Conservation (phyloP, 1,140 invertebrate genomes). For the Drosophila albomicans region DNA sequence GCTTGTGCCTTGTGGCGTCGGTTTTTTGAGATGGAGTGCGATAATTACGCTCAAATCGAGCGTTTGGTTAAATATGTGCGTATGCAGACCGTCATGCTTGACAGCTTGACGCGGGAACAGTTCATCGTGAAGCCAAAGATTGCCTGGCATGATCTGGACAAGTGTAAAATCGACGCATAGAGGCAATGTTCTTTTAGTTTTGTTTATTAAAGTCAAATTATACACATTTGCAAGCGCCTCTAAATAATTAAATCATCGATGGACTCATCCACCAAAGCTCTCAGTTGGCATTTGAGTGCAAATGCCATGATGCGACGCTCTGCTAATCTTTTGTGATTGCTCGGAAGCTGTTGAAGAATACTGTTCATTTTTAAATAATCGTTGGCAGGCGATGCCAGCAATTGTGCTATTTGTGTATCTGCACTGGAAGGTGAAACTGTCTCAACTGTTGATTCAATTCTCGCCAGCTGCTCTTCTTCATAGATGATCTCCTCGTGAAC, state of each 20-base stretch:
- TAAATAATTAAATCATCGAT: slow-evolving; percentile 64
- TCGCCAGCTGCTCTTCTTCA: slow-evolving; percentile 26
- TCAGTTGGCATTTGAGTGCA: slow-evolving; percentile 73
- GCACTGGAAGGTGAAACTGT: not conserved
- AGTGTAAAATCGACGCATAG: slow-evolving; percentile 56
- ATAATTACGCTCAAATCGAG: slow-evolving; percentile 88
- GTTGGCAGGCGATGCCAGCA: slow-evolving; percentile 9
- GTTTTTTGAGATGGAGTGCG: slow-evolving; percentile 88
- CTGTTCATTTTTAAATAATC: slow-evolving; percentile 56
- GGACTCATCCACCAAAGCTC: slow-evolving; percentile 57
- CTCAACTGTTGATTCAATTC: slow-evolving; percentile 2
- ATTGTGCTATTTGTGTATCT: not conserved
- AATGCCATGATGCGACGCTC: slow-evolving; percentile 74
- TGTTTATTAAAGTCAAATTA: slow-evolving; percentile 54
- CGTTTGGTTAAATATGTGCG: slow-evolving; percentile 89
- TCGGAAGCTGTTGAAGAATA: slow-evolving; percentile 52
- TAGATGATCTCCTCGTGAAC: slow-evolving; percentile 69
- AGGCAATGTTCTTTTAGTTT: slow-evolving; percentile 47
- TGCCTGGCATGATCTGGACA: slow-evolving; percentile 82
- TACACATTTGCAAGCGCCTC: slow-evolving; percentile 24
- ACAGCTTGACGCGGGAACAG: slow-evolving; percentile 82
- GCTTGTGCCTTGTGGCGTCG: slow-evolving; percentile 94
- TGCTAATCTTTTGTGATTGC: slow-evolving; percentile 29
- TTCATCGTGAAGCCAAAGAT: slow-evolving; percentile 84
- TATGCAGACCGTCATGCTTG: slow-evolving; percentile 88